These are phyloP conservation scores for Chelonus formosanus DNA, from an alignment of 2,888 invertebrate genomes.

Conservation along the genomic window DNA sequence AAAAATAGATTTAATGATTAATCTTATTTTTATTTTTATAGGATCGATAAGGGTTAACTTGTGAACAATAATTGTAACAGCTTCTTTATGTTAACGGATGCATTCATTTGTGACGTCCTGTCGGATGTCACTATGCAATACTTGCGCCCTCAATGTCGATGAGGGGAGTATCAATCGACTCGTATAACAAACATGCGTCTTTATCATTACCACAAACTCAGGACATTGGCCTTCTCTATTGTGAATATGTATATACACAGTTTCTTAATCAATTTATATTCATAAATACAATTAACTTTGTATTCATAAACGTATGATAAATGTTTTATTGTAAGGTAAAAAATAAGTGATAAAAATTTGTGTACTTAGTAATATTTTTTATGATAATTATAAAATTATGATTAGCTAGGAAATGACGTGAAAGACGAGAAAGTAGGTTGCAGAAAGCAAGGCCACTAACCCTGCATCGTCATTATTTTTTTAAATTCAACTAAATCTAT, in stretches of 20 bases:
- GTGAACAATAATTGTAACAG: slow-evolving; percentile 9
- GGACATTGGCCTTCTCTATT: slow-evolving; percentile 57
- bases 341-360: too few relatives aligned
- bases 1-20: too few relatives aligned
- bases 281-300: too few relatives aligned
- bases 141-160: slow-evolving; percentile 32
- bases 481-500: not conserved
- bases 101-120: slow-evolving; percentile 33
- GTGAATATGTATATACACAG: too few relatives aligned
- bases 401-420: slow-evolving; percentile 21
- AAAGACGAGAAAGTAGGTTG: slow-evolving; percentile 61
- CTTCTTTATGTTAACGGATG: slow-evolving; percentile 31
- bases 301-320: too few relatives aligned
- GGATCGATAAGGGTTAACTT: too few relatives aligned
- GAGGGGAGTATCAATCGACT: slow-evolving; percentile 42
- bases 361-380: not conserved
- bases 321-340: too few relatives aligned
- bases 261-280: too few relatives aligned
- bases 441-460: slow-evolving; percentile 66
- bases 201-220: slow-evolving; percentile 37
- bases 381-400: not conserved
- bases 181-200: slow-evolving; percentile 15
- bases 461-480: slow-evolving; percentile 46
- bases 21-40: too few relatives aligned
- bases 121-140: slow-evolving; percentile 27